Conservation (phyloP, 2,888 invertebrate genomes). For the Parascotia fuliginaria region DNA sequence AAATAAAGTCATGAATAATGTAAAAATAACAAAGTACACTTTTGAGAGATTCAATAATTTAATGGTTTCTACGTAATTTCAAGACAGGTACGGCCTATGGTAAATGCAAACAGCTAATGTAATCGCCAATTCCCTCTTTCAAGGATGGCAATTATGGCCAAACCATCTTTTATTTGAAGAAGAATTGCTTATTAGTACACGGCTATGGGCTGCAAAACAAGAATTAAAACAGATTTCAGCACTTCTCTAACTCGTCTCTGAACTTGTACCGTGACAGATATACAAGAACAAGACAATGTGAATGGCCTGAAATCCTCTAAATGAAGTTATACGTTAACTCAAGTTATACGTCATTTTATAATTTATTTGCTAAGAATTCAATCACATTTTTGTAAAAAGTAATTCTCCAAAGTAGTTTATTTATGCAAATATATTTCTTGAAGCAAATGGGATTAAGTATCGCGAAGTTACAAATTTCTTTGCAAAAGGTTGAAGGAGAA, state of each 20-base stretch:
- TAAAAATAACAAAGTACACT: background rate
- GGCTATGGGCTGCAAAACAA: too few relatives aligned
- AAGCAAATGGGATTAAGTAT: background rate
- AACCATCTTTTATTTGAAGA: too few relatives aligned
- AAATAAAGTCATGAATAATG: background rate
- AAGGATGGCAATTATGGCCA: too few relatives aligned
- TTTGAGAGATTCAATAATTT: background rate
- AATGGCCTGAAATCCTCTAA: background rate
- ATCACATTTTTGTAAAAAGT: background rate
- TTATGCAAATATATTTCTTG: background rate
- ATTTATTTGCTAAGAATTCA: background rate
- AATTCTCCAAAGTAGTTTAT: background rate
- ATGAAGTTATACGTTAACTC: background rate
- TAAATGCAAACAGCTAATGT: too few relatives aligned
- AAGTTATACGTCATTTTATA: background rate
- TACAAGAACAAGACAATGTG: too few relatives aligned
- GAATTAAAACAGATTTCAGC: too few relatives aligned
- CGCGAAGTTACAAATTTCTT: background rate
- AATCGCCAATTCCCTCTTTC: too few relatives aligned
- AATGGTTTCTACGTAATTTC: background rate
- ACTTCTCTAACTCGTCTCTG: too few relatives aligned
- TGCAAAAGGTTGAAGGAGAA: background rate
- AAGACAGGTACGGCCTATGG: too few relatives aligned
- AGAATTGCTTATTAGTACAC: too few relatives aligned
- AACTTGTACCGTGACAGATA: too few relatives aligned